Evolutionary conservation across 2,113 vertebrate species (phyloP), one percentile per base, ranked within the genome.

Genomic region (Saccopteryx leptura): DNA sequence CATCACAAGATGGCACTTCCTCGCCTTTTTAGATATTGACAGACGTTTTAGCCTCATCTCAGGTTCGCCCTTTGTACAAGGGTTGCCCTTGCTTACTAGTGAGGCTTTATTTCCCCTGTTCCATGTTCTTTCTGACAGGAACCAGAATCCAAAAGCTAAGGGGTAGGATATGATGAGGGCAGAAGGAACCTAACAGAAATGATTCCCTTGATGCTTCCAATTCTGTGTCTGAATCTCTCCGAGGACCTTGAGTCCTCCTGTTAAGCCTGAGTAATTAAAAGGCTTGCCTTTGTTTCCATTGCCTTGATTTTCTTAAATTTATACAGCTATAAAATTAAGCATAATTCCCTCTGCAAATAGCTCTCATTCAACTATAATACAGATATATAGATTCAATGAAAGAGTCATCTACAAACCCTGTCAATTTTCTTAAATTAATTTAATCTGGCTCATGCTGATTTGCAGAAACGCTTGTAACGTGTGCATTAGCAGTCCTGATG

Each of bases 231-330:
- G 9, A 50, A 61, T 28, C 12, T 26, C 17, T 52, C 6, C 1
- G 4, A 50, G 14, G 19, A 4, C 2, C 15, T n/a, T 69, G 23
- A 65, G 54, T 90, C 21, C 48, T 93, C 65, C n/a, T 39, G 7
- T 24, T 33, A 46, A n/a, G 15, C 61, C 31, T 54, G 31, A 71
- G n/a, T n/a, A 74, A 28, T 28, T 85, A 19, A 95, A 76, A 76
- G 2, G 9, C n/a, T 90, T 91, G 50, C 9, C 28, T 82, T 82
- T 88, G 39, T 90, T 71, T 95, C 80, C 13, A 11, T 90, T 21
- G 86, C 52, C 31, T 91, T 69, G 11, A 83, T 88, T 76, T 93
- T 87, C 79, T 69, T 94, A 23, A 76, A 61, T 68, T 24, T 61
- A 61, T 54, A 21, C 15, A 74, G n/a, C 50, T 90, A 17, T 6